Evolutionary conservation across 2,888 invertebrate species (phyloP).

Genomic region (Drosophila trichaetosa): DNA sequence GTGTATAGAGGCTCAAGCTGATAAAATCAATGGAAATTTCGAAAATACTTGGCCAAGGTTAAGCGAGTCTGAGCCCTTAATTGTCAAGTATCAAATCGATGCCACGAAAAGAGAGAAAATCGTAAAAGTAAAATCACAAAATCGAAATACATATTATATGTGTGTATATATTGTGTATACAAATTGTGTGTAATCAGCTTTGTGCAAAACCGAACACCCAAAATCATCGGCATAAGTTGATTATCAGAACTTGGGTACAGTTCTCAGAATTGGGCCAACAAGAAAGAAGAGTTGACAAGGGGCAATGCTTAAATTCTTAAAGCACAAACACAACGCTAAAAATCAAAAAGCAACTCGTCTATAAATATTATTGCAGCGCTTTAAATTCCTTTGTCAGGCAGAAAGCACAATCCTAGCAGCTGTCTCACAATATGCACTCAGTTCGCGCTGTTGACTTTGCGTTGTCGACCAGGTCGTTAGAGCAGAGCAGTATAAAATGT

Average conservation of each 20-base stretch:
- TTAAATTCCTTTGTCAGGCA: constrained; percentile 19
- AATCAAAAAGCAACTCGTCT: constrained; percentile 5
- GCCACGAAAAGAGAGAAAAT: neutral
- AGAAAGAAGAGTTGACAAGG: constrained; percentile 1
- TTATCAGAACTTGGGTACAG: constrained; percentile 20
- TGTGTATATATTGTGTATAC: constrained; percentile 2
- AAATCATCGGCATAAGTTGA: constrained; percentile 45
- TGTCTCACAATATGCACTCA: constrained; percentile 18
- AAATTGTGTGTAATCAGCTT: constrained; percentile 53
- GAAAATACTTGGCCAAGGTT: constrained; percentile 3
- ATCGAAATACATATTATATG: constrained; percentile 12
- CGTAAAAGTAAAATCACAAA: constrained; percentile 1
- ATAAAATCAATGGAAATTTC: neutral
- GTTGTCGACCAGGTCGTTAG: constrained; percentile 12
- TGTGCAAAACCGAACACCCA: constrained; percentile 42
- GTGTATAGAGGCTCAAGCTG: neutral
- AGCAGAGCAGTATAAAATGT: constrained; percentile 43
- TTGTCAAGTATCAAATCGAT: constrained; percentile 41
- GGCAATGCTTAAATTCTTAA: constrained; percentile 1
- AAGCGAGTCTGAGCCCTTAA: constrained; percentile 15
- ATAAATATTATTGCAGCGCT: constrained; percentile 27
- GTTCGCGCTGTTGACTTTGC: constrained; percentile 27
- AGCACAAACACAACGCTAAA: neutral
- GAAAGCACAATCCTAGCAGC: neutral
- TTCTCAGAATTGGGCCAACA: constrained; percentile 17